Percentiles rank a stretch among this genome's conserved stretches.
Evolutionary conservation across 2,888 invertebrate species (phyloP).

Genomic region (Tetanocera ferruginea): DNA sequence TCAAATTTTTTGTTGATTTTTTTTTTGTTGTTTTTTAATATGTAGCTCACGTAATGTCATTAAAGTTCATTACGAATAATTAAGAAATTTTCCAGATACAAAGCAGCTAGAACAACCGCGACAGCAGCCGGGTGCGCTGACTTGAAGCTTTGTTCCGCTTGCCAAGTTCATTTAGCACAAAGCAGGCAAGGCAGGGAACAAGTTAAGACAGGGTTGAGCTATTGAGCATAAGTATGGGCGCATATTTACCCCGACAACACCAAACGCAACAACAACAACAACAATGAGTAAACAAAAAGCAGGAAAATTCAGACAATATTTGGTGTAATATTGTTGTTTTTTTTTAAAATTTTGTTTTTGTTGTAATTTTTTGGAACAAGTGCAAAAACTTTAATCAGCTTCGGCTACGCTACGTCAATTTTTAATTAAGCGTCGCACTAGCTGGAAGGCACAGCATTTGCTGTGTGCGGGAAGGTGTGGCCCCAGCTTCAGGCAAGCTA

Average conservation of each 20-base stretch:
- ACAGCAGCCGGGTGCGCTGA: background rate
- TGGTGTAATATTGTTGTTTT: background rate
- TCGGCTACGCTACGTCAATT: slow-evolving; percentile 50
- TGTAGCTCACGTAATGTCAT: slow-evolving; percentile 53
- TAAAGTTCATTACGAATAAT: slow-evolving; percentile 54
- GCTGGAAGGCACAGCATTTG: background rate
- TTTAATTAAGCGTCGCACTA: slow-evolving; percentile 50
- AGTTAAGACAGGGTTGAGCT: background rate
- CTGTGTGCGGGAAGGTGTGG: background rate
- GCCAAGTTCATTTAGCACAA: background rate
- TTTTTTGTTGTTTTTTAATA: slow-evolving; percentile 39
- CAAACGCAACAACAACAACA: slow-evolving; percentile 14
- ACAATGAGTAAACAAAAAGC: slow-evolving; percentile 18
- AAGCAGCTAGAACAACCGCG: slow-evolving; percentile 11
- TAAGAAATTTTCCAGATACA: slow-evolving; percentile 45
- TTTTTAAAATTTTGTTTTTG: slow-evolving; percentile 11
- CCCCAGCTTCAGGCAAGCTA: background rate
- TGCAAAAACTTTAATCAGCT: slow-evolving; percentile 45
- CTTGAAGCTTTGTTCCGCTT: background rate
- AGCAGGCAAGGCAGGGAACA: background rate
- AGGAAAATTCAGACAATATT: slow-evolving; percentile 17
- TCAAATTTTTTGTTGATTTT: background rate
- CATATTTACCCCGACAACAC: slow-evolving; percentile 19
- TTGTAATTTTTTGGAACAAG: slow-evolving; percentile 11
- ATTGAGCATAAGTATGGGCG: background rate